These are phyloP conservation scores for Eutrigla gurnardus DNA, from an alignment of 2,797 vertebrate species.

Conservation along the genomic window DNA sequence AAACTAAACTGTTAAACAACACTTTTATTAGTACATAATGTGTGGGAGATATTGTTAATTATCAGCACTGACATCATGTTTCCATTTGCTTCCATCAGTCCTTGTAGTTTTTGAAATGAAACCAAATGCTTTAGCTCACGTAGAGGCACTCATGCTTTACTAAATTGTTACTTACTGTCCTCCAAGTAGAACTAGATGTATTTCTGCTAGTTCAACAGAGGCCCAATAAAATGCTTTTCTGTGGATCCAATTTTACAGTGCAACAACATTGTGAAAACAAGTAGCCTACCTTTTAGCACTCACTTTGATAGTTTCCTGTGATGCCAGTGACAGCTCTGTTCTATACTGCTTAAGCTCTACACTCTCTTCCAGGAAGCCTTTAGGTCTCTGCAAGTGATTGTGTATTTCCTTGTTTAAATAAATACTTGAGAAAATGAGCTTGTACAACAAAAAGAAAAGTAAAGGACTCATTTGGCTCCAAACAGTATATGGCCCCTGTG, in stretches of 20 bases:
- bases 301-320: constrained; percentile 18
- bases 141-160: background rate
- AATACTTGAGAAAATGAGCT: constrained; percentile 63
- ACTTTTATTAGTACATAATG: background rate
- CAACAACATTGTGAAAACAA: background rate
- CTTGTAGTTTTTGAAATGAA: background rate
- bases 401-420: constrained; percentile 69
- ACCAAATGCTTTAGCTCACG: background rate
- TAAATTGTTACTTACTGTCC: background rate
- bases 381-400: constrained; percentile 46
- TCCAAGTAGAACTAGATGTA: background rate
- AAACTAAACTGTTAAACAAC: constrained; percentile 13
- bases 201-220: background rate
- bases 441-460: constrained; percentile 37
- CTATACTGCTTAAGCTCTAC: constrained; percentile 23
- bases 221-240: background rate
- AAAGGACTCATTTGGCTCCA: constrained; percentile 29
- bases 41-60: background rate
- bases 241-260: background rate
- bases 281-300: background rate
- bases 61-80: background rate
- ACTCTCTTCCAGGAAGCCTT: constrained; percentile 47
- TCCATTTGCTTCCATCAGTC: background rate
- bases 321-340: constrained; percentile 21
- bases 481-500: constrained; percentile 49